Conservation (phyloP, 2,888 invertebrate species). For the Lordiphosa fenestrarum region DNA sequence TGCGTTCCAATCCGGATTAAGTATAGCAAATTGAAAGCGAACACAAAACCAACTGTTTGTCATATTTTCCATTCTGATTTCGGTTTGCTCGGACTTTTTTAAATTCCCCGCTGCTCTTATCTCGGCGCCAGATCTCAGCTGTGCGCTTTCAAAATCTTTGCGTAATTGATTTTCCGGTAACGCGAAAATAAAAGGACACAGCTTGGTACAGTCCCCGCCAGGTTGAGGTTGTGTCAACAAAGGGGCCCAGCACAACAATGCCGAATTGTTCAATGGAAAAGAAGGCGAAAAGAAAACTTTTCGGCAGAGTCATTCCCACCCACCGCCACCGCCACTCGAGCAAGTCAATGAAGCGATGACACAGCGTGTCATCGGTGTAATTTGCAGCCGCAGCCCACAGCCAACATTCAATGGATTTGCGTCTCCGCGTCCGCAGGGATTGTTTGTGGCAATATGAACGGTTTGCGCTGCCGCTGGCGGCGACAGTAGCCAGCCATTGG, state of each 20-base stretch:
- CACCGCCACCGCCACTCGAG: conserved; percentile 25
- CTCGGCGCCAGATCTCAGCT: conserved; percentile 21
- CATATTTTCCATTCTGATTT: conserved; percentile 5
- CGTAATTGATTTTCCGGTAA: conserved; percentile 37
- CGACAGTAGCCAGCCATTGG: conserved; percentile 38
- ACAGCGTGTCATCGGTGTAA: conserved; percentile 72
- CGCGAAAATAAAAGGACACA: conserved; percentile 27
- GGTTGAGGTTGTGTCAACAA: conserved; percentile 9
- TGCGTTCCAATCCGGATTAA: too few species aligned
- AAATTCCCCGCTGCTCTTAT: conserved; percentile 6
- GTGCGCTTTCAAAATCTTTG: conserved; percentile 8
- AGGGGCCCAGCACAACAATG: conserved; percentile 22
- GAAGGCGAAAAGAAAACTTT: conserved; percentile 22
- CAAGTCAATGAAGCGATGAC: conserved; percentile 67
- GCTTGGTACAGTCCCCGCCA: conserved; percentile 3
- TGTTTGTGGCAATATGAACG: conserved; percentile 55
- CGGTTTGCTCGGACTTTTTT: conserved; percentile 2
- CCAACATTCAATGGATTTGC: conserved; percentile 48
- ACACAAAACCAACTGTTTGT: not conserved
- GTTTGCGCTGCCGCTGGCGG: conserved; percentile 57
- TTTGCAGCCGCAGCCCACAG: conserved; percentile 50
- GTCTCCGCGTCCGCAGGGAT: conserved; percentile 39
- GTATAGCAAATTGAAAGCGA: too few species aligned
- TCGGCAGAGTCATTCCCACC: conserved; percentile 25
- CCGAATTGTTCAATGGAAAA: conserved; percentile 17